Percentiles rank a stretch among this genome's conserved stretches.
These are phyloP conservation scores for Crambe crambe DNA, from an alignment of 37 sponge, comb jelly and placozoan genomes.

Conservation along the genomic window DNA sequence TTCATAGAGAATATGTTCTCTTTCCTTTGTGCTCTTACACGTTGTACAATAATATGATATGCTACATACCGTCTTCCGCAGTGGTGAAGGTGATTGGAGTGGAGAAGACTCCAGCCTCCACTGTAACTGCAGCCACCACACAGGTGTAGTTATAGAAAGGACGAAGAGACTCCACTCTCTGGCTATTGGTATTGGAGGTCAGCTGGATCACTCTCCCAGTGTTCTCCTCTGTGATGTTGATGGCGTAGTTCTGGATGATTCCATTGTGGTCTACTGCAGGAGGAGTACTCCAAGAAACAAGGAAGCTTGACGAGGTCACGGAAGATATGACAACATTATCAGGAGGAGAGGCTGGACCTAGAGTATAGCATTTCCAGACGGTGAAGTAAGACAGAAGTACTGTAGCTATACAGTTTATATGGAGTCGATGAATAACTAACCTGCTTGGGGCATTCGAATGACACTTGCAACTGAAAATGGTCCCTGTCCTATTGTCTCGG, in stretches of 20 bases:
- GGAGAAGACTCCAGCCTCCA: constrained; percentile 31
- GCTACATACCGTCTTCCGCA: constrained; percentile 49
- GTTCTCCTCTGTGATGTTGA: constrained; percentile 17
- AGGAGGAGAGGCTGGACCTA: constrained; percentile 30
- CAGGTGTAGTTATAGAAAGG: constrained; percentile 42
- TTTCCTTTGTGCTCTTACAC: too few relatives aligned
- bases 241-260: constrained; percentile 21
- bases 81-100: neutral
- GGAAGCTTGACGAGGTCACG: constrained; percentile 12
- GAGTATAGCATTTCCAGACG: too few relatives aligned
- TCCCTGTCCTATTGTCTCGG: constrained; percentile 24
- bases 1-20: too few relatives aligned
- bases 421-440: too few relatives aligned
- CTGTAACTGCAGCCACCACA: constrained; percentile 41
- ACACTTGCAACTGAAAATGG: constrained; percentile 6
- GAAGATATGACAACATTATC: neutral
- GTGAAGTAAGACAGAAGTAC: constrained; percentile 17
- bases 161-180: constrained; percentile 21
- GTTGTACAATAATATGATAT: too few relatives aligned
- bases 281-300: constrained; percentile 17
- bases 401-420: neutral
- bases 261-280: constrained; percentile 34
- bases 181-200: neutral
- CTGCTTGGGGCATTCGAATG: neutral
- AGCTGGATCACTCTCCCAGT: neutral